Evolutionary conservation across 2,888 invertebrate species (phyloP), one percentile per base, ranked within the genome.

Genomic region (Hirtodrosophila alboralis): DNA sequence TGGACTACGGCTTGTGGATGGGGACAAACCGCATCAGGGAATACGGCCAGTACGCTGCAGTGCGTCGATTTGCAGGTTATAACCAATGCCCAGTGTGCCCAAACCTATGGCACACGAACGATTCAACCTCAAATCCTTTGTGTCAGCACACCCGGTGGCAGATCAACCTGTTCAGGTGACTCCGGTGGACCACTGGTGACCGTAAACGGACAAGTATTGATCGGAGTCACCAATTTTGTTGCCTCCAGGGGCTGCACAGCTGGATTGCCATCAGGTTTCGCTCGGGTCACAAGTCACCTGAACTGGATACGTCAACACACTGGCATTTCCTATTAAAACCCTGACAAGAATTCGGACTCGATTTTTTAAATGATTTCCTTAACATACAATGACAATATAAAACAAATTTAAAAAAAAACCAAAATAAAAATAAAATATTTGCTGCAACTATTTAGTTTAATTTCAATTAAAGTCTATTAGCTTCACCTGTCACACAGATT

Each of bases 21-120:
- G 65, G 23, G 86, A 6, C 38, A 37, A 4, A 75, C 65, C 1
- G 23, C 53, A 1, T 6, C 40, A 51, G 40, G 28, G 59, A 75
- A 26, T 45, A 66, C 40, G 78, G 88, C 91, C 37, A 77, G 87
- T 1, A 8, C 44, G 23, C 12, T 84, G 48, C 58, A 67, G 7
- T 75, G 71, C 31, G 43, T 59, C 18, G 12, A 78, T 67, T 27
- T 89, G 84, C 18, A 58, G 51, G 34, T 74, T 51, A 18, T 86
- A 84, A 5, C 75, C 66, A 66, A 87, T 85, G 41, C 78, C 75
- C 30, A 89, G 87, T 81, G 86, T 74, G 89, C 89, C 2, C 89
- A 88, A 49, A 83, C 83, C 23, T 90, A 89, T 40, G 85, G 86
- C 26, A 78, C 89, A 2, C 34, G 54, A 8, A 28, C 37, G 2